A percentile compares a stretch with the other conserved stretches of the same genome.
phyloP scores from a whole-genome alignment of 2,888 invertebrate species.

The Eristalinus aeneus region DNA sequence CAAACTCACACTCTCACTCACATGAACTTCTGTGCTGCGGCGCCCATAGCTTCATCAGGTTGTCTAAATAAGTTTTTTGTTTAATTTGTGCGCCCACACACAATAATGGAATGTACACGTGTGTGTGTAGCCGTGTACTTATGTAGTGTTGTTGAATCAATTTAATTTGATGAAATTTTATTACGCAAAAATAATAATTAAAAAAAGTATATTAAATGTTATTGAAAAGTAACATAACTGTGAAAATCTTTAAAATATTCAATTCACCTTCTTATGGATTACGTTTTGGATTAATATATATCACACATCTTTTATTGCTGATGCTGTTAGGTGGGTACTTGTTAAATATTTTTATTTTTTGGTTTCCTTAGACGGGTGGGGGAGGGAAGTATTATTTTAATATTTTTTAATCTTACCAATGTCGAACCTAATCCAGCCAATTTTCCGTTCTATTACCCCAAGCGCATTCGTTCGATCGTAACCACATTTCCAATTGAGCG shows the following conservation, averaged over 20 bases:
- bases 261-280: conserved; percentile 70
- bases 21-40: conserved; percentile 26
- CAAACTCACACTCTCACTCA: conserved; percentile 12
- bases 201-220: conserved; percentile 68
- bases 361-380: not conserved
- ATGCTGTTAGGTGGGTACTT: conserved; percentile 63
- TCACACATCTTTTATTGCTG: conserved; percentile 66
- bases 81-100: conserved; percentile 19
- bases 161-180: conserved; percentile 64
- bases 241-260: conserved; percentile 68
- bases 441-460: conserved; percentile 1
- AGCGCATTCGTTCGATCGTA: conserved; percentile 18
- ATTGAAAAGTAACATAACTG: conserved; percentile 69
- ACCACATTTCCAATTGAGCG: conserved; percentile 19
- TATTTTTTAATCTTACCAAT: conserved; percentile 2
- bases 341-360: not conserved
- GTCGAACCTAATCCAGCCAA: not conserved
- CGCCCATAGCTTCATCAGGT: conserved; percentile 8
- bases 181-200: conserved; percentile 57
- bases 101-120: conserved; percentile 64
- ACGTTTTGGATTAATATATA: conserved; percentile 71
- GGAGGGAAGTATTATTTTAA: not conserved
- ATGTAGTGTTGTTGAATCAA: conserved; percentile 43
- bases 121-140: conserved; percentile 35
- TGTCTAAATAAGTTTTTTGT: conserved; percentile 28